phyloP scores from a whole-genome alignment of 2,888 invertebrate genomes.

The Drosophila glabriapex region DNA sequence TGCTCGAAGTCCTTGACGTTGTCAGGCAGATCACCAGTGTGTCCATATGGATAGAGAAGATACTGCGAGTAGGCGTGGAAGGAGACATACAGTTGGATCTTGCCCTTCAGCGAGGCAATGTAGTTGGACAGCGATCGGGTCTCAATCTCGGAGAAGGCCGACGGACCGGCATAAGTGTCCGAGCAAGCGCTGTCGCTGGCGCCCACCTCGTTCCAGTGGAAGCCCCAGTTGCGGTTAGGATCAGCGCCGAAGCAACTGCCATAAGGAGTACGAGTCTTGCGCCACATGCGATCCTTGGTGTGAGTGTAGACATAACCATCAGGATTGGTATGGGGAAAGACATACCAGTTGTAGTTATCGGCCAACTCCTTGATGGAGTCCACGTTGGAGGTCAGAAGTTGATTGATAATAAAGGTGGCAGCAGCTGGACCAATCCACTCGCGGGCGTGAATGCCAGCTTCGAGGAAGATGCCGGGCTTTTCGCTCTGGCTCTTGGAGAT shows the following conservation, averaged over 20 bases:
- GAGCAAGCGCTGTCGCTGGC: constrained; percentile 87
- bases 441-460: constrained; percentile 89
- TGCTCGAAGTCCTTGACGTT: constrained; percentile 86
- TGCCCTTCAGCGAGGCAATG: constrained; percentile 86
- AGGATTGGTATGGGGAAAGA: constrained; percentile 91
- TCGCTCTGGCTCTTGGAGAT: constrained; percentile 85
- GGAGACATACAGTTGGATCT: constrained; percentile 89
- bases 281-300: constrained; percentile 87
- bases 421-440: constrained; percentile 91
- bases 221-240: constrained; percentile 92
- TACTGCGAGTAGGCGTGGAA: constrained; percentile 92
- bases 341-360: constrained; percentile 89
- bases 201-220: constrained; percentile 88
- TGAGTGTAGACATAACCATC: constrained; percentile 90
- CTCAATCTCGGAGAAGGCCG: constrained; percentile 89
- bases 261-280: constrained; percentile 88
- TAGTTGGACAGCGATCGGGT: constrained; percentile 87
- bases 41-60: constrained; percentile 90
- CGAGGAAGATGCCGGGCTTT: constrained; percentile 87
- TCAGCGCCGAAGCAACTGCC: constrained; percentile 89
- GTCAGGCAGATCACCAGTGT: constrained; percentile 86
- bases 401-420: constrained; percentile 88
- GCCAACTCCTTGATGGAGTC: constrained; percentile 86
- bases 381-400: constrained; percentile 87
- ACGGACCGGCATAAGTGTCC: constrained; percentile 89